These are phyloP conservation scores for Orthonychiurus folsomi DNA, from an alignment of 2,888 invertebrate genomes.

Conservation along the genomic window DNA sequence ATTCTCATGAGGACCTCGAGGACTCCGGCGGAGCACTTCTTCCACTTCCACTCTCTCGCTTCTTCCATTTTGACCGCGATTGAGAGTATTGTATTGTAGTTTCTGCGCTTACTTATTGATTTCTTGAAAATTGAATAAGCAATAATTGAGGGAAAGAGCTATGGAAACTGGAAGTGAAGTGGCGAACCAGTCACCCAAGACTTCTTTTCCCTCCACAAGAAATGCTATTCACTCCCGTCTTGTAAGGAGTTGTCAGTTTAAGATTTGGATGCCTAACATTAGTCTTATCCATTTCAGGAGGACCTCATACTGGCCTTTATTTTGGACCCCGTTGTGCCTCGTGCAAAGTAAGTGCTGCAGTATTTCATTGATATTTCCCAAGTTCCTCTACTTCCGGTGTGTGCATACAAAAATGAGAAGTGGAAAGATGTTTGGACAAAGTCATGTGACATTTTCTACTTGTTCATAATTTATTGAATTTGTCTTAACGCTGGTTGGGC, in stretches of 20 bases:
- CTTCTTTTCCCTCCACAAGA: background rate
- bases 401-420: too few relatives aligned
- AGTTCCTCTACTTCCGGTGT: too few relatives aligned
- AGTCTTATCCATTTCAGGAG: slow-evolving; percentile 21
- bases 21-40: too few relatives aligned
- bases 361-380: too few relatives aligned
- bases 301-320: slow-evolving; percentile 36
- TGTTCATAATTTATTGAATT: too few relatives aligned
- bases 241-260: background rate
- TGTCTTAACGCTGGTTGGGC: too few relatives aligned
- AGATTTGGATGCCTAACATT: background rate
- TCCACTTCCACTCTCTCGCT: too few relatives aligned
- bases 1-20: background rate
- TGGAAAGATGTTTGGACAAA: too few relatives aligned
- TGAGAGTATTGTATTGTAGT: background rate
- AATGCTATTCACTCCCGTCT: background rate
- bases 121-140: background rate
- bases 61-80: background rate
- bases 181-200: background rate
- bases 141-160: background rate
- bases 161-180: background rate
- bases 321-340: slow-evolving; percentile 28
- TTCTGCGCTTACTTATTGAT: background rate
- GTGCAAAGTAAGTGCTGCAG: slow-evolving; percentile 20
- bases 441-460: too few relatives aligned